These are phyloP conservation scores for Anableps anableps DNA, from an alignment of 2,797 vertebrate genomes.

Conservation along the genomic window DNA sequence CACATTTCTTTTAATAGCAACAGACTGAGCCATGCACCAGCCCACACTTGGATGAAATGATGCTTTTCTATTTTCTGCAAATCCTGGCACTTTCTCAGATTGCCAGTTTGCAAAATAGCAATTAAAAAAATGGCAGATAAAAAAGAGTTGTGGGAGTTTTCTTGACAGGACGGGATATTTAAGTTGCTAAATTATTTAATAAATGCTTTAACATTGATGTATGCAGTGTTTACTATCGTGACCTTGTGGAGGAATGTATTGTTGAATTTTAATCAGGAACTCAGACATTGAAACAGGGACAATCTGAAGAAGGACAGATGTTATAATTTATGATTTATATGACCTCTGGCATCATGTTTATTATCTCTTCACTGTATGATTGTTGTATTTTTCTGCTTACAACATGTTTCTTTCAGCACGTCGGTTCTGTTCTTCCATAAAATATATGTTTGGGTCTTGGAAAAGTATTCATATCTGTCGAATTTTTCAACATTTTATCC, in stretches of 20 bases:
- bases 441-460: not conserved
- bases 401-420: not conserved
- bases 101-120: constrained; percentile 4
- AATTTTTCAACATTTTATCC: not conserved
- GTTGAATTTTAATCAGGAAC: constrained; percentile 44
- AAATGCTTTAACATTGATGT: constrained; percentile 52
- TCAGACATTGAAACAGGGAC: constrained; percentile 21
- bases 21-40: constrained; percentile 1
- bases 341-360: not conserved
- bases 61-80: not conserved
- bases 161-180: constrained; percentile 37
- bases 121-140: not conserved
- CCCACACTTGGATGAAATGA: not conserved
- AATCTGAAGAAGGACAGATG: constrained; percentile 17
- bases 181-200: constrained; percentile 55
- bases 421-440: not conserved
- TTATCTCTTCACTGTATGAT: not conserved
- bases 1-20: constrained; percentile 21
- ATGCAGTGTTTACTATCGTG: constrained; percentile 62
- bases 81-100: not conserved
- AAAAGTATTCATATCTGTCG: not conserved
- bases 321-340: not conserved
- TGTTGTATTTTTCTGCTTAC: not conserved
- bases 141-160: constrained; percentile 9
- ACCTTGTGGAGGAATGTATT: constrained; percentile 53